Conservation (phyloP, 2,113 vertebrate species). For the Grammomys dolichurus region DNA sequence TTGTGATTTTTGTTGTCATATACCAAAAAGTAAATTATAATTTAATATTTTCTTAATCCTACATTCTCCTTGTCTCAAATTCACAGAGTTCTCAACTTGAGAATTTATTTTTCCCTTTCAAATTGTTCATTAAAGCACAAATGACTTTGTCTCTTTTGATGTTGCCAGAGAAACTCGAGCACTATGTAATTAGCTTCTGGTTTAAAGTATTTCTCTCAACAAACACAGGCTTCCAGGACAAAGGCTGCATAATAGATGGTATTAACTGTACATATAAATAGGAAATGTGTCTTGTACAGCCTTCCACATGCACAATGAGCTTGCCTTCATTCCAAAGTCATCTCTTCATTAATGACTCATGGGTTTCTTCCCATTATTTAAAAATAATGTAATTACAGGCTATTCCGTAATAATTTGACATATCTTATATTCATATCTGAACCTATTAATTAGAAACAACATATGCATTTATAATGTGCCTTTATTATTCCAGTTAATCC, state of each 20-base stretch:
- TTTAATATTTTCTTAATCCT: constrained; percentile 60
- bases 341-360: constrained; percentile 85
- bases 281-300: constrained; percentile 82
- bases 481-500: constrained; percentile 88
- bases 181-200: constrained; percentile 84
- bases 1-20: constrained; percentile 62
- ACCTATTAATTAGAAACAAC: constrained; percentile 87
- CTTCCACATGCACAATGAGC: constrained; percentile 84
- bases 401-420: constrained; percentile 86
- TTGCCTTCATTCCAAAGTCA: constrained; percentile 85
- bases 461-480: constrained; percentile 84
- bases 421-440: constrained; percentile 86
- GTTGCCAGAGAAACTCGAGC: constrained; percentile 79
- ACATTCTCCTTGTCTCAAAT: constrained; percentile 73
- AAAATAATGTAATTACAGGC: constrained; percentile 86
- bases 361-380: constrained; percentile 86
- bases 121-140: constrained; percentile 84
- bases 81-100: constrained; percentile 75
- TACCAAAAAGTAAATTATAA: constrained; percentile 66
- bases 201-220: constrained; percentile 84
- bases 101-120: constrained; percentile 85
- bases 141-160: constrained; percentile 81
- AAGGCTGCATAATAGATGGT: constrained; percentile 85
- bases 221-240: constrained; percentile 83
- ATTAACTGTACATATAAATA: constrained; percentile 86